Evolutionary conservation across 1,140 invertebrate genomes (phyloP), one percentile per base, ranked within the genome.

Genomic region (Papilio dardanus): DNA sequence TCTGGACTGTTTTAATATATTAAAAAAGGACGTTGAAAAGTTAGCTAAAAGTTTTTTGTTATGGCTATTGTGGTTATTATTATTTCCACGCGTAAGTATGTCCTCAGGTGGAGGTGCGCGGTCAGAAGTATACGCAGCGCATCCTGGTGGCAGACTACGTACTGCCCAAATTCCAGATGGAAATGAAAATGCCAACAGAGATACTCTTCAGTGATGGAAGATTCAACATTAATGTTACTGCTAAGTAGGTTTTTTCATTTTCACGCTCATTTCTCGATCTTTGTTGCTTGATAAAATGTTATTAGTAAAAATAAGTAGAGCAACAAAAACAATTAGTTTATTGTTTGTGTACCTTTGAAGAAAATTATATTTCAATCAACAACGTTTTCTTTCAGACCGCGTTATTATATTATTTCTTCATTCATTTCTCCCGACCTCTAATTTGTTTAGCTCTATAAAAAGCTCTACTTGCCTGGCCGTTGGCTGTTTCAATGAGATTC

Each of bases 131-230:
- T 81, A 95, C 95, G 54, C 96, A 96, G 83, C 93, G 90, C 3
- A 96, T 99, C 76, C 94, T 96, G 85, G 97, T 99, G 14, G 97
- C 97, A 3, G 97, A 99, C 93, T 99, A 99, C 89, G 96, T 99
- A 31, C 91, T 98, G 37, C 98, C 98, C 0, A 98, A 99, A 83
- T 99, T 98, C 91, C 96, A 98, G 87, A 97, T 99, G 19, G 95
- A 95, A 0, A 95, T 99, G 28, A 95, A 97, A 68, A 95, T 97
- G 0, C 96, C 97, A 1, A 95, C 96, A 76, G 97, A 98, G 90
- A 94, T 97, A 0, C 96, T 97, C 1, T 97, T 98, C 85, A 96
- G 96, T 74, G 96, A 98, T 74, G 96, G 96, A 28, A 95, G 96
- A 66, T 95, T 99, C 33, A 95, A 94, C 14, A 96, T 96, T 7